Conservation (phyloP, 2,888 invertebrate species). For the Macrophya alboannulata region DNA sequence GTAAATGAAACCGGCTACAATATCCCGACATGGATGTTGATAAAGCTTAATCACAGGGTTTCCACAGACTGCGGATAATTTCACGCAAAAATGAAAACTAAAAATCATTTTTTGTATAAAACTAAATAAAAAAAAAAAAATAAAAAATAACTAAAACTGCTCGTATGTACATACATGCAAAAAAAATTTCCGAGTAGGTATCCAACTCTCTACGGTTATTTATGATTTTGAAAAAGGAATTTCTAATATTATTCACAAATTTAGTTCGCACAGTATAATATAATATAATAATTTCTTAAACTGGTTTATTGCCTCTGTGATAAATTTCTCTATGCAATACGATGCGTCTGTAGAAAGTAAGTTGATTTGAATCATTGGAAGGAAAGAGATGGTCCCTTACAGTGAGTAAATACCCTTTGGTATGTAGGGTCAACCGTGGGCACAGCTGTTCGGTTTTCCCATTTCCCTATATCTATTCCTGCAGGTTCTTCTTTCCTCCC, state of each 20-base stretch:
- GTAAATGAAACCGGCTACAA: constrained; percentile 21
- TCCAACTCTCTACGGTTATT: too few relatives aligned
- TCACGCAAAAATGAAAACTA: background rate
- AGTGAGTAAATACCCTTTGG: constrained; percentile 21
- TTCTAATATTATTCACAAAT: background rate
- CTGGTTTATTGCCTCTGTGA: background rate
- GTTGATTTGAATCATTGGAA: constrained; percentile 35
- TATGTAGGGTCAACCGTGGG: constrained; percentile 1
- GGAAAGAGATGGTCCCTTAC: constrained; percentile 31
- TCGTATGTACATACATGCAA: too few relatives aligned
- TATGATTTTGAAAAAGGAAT: too few relatives aligned
- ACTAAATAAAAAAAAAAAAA: too few relatives aligned
- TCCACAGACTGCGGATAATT: background rate
- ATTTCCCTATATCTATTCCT: background rate
- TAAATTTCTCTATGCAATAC: background rate
- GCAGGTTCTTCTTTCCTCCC: background rate
- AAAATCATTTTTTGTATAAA: too few relatives aligned
- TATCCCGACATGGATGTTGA: background rate
- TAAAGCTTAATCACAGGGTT: background rate
- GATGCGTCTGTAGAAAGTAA: background rate
- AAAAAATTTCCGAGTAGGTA: too few relatives aligned
- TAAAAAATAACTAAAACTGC: too few relatives aligned
- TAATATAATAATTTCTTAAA: background rate
- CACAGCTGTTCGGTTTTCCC: constrained; percentile 36
- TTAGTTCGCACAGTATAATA: background rate